Conservation (phyloP, 2,888 invertebrate species). For the Apotomis betuletana region DNA sequence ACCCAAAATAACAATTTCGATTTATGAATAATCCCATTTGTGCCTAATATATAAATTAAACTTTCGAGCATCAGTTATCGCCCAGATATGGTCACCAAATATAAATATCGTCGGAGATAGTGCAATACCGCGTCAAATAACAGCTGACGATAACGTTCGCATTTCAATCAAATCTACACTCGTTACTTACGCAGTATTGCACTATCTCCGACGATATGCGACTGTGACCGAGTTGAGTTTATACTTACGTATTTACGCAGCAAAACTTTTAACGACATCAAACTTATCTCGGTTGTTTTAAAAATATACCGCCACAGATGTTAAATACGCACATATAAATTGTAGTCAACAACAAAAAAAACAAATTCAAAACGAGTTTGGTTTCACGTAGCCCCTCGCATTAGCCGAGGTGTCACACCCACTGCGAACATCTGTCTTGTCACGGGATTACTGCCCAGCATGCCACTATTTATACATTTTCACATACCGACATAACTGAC, state of each 20-base stretch:
- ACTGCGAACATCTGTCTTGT: constrained; percentile 39
- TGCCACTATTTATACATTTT: constrained; percentile 37
- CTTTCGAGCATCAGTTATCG: no score
- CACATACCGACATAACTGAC: constrained; percentile 37
- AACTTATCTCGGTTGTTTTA: background rate
- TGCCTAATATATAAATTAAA: no score
- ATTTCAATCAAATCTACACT: no score
- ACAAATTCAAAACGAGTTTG: constrained; percentile 12
- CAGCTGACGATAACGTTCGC: no score
- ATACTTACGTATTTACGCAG: background rate
- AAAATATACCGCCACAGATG: background rate
- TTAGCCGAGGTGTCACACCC: constrained; percentile 39
- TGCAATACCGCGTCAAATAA: no score
- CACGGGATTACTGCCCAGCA: constrained; percentile 37
- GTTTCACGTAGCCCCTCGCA: constrained; percentile 26
- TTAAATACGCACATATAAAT: background rate
- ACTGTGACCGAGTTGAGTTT: background rate
- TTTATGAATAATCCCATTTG: no score
- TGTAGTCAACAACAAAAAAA: constrained; percentile 5
- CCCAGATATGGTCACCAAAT: no score
- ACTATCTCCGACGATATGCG: no score
- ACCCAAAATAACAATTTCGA: no score
- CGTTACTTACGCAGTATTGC: no score
- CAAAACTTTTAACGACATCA: background rate
- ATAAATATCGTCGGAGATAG: no score